These are phyloP conservation scores for western clawed frog (Xenopus tropicalis) DNA, from an alignment of 2,113 vertebrate species.

Conservation along the genomic window UCB_Xtro_10.0 CM004443.2:105810501-105811000, in stretches of 20 bases:
- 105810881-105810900: no score
- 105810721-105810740: background rate
- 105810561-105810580: background rate
- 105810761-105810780: background rate
- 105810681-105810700: background rate
- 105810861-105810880: no score
- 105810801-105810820: no score
- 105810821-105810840: no score
- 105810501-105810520: no score
- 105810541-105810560: no score
- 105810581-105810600: background rate
- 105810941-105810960: conserved; percentile 89
- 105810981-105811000: conserved; percentile 74
- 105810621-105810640: background rate
- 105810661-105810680: background rate
- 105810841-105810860: no score
- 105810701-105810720: background rate
- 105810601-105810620: background rate
- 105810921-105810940: no score
- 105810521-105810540: no score
- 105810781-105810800: background rate
- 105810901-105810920: no score
- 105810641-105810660: background rate
- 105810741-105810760: background rate
- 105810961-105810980: conserved; percentile 85